These are phyloP conservation scores for Drosophila putrida DNA, from an alignment of 2,888 invertebrate species.

Conservation along the genomic window DNA sequence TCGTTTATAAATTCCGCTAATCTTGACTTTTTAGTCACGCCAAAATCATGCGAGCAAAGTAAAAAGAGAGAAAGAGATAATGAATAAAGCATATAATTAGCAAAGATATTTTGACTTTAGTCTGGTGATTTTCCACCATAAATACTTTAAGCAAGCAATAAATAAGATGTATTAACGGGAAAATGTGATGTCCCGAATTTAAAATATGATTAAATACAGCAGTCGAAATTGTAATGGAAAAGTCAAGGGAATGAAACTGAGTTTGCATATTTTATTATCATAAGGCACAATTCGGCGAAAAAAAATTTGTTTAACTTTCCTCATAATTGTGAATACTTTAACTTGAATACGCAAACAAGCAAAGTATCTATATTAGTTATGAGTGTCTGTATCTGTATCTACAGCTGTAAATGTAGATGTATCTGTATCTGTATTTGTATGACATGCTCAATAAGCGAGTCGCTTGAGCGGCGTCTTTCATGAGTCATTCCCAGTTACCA, in stretches of 20 bases:
- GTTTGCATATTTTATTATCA: constrained; percentile 50
- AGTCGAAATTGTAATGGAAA: constrained; percentile 13
- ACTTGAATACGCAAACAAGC: constrained; percentile 33
- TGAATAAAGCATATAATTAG: constrained; percentile 47
- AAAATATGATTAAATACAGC: constrained; percentile 20
- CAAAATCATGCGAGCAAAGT: constrained; percentile 23
- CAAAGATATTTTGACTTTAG: constrained; percentile 22
- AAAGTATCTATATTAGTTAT: constrained; percentile 31
- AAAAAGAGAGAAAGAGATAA: constrained; percentile 16
- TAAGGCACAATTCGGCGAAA: constrained; percentile 35
- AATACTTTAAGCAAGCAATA: constrained; percentile 19
- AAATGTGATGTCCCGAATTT: constrained; percentile 24
- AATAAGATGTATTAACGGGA: constrained; percentile 9
- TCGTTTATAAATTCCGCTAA: constrained; percentile 29
- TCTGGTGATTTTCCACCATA: constrained; percentile 65
- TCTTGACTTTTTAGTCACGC: constrained; percentile 30
- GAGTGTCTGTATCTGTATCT: constrained; percentile 18
- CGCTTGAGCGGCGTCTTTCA: constrained; percentile 44
- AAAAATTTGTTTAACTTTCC: constrained; percentile 48
- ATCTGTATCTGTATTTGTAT: constrained; percentile 29
- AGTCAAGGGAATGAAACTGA: constrained; percentile 8
- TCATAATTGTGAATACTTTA: constrained; percentile 34
- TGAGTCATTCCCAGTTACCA: constrained; percentile 51
- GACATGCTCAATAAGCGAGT: constrained; percentile 63
- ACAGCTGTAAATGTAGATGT: constrained; percentile 20